Base-by-base conservation (phyloP, 2,797 vertebrate species). In the Sebastes diaconus region DNA sequence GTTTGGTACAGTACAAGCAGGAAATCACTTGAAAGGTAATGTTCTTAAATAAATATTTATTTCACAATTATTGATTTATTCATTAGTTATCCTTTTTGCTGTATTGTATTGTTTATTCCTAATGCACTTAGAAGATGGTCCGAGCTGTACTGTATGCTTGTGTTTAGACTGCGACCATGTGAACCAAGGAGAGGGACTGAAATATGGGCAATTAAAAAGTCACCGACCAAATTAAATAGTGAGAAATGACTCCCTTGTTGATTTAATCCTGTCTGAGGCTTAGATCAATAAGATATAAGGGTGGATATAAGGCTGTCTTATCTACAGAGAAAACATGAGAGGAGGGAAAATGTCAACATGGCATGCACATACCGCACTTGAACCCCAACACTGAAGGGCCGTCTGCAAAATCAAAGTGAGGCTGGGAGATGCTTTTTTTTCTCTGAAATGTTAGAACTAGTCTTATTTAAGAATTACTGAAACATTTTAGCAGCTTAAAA, bases 141-240 rank as follows among this genome's bases (percentile, higher is more conserved):
- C 4, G 22, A 68, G 52, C 61, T 72, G n/a, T 86, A 84, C 86
- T 80, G 16, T 57, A 81, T 75, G 83, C 46, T 57, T 57, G 50
- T 88, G 78, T 92, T 92, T 90, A 86, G 83, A 83, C 77, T 79
- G 63, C 61, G 77, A 24, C 66, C 73, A 79, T 68, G 65, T 73
- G 80, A 88, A 84, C 79, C 58, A 68, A 73, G 24, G 42, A 82
- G 42, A 79, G 66, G 59, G 42, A 36, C 63, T 84, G 73, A 90
- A 87, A 82, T 81, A 90, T 79, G 68, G 84, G 68, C 76, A 75
- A 93, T 90, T 88, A 87, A 86, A 82, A 90, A 84, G 90, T 87
- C 85, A 73, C 67, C 13, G 50, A 36, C 25, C 30, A 77, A 87
- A 87, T 87, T 70, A 71, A 85, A 83, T 80, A 50, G 69, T 82